Evolutionary conservation across 2,797 vertebrate species (phyloP).

Genomic region (Hoplostethus mediterraneus): DNA sequence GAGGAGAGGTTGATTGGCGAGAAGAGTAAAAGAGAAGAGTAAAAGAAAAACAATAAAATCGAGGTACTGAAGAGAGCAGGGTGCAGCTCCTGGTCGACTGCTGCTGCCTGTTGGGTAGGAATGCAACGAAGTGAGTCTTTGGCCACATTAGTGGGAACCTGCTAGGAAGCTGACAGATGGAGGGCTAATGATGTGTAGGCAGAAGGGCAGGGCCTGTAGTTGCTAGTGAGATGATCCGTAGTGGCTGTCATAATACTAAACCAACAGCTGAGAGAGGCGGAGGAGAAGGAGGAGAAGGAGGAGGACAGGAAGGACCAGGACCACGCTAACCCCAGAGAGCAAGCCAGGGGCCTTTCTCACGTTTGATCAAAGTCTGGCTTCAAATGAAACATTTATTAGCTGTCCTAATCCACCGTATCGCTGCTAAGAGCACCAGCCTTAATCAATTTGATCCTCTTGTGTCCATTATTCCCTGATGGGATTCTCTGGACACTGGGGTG

Average conservation of each 20-base stretch:
- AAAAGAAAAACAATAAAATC: constrained; percentile 1
- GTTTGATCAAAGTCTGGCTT: constrained; percentile 68
- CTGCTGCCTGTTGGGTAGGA: constrained; percentile 57
- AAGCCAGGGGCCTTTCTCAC: constrained; percentile 58
- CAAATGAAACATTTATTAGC: constrained; percentile 80
- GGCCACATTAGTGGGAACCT: constrained; percentile 77
- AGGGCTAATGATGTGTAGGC: constrained; percentile 80
- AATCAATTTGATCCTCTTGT: constrained; percentile 74
- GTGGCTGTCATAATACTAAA: constrained; percentile 79
- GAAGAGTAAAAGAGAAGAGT: constrained; percentile 3
- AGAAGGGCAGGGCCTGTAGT: constrained; percentile 72
- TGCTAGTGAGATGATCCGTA: constrained; percentile 74
- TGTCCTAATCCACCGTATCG: constrained; percentile 69
- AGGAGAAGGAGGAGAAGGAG: constrained; percentile 21
- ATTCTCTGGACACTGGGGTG: constrained; percentile 46
- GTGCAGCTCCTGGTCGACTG: constrained; percentile 2
- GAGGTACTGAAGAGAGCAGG: constrained; percentile 10
- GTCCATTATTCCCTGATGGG: constrained; percentile 59
- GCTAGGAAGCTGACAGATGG: constrained; percentile 82
- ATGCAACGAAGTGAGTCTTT: constrained; percentile 69
- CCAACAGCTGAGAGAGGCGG: constrained; percentile 72
- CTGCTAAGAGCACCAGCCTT: constrained; percentile 49
- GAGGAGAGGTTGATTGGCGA: neutral
- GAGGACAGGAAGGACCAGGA: constrained; percentile 39
- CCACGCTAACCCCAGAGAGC: constrained; percentile 36